Conservation (phyloP, 2,888 invertebrate genomes). For the Antheraea assamensis region DNA sequence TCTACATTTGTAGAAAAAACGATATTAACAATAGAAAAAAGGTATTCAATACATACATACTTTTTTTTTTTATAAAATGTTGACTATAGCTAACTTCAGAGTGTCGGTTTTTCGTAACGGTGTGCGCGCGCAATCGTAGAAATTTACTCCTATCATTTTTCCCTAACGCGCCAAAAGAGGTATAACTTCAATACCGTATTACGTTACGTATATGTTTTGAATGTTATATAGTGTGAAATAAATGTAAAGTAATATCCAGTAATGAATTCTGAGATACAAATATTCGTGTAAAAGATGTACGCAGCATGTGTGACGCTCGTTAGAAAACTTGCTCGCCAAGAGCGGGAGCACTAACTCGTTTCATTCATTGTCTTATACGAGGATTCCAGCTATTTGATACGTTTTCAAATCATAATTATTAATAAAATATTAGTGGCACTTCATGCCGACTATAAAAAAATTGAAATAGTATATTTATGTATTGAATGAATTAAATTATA, state of each 20-base stretch:
- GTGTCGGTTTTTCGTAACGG: too few relatives aligned
- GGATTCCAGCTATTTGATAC: constrained; percentile 15
- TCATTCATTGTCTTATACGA: constrained; percentile 57
- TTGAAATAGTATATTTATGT: too few relatives aligned
- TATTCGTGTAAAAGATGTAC: constrained; percentile 52
- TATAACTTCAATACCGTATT: too few relatives aligned
- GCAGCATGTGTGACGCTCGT: constrained; percentile 61
- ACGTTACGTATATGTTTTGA: neutral
- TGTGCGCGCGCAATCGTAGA: too few relatives aligned
- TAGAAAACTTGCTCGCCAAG: constrained; percentile 65
- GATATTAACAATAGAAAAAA: too few relatives aligned
- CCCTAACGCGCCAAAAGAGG: too few relatives aligned
- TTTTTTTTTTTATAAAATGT: too few relatives aligned
- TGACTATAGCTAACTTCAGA: too few relatives aligned
- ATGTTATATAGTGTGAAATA: neutral
- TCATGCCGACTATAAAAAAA: neutral
- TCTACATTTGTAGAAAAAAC: too few relatives aligned
- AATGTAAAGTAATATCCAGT: neutral
- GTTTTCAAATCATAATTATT: constrained; percentile 3
- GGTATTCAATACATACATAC: too few relatives aligned
- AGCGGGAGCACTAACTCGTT: constrained; percentile 61
- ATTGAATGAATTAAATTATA: too few relatives aligned
- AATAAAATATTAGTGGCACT: neutral
- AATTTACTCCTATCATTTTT: too few relatives aligned
- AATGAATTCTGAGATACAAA: constrained; percentile 30